Evolutionary conservation across 2,113 vertebrate genomes (phyloP), one percentile per base, ranked within the genome.

Genomic region (Aythya baeri): DNA sequence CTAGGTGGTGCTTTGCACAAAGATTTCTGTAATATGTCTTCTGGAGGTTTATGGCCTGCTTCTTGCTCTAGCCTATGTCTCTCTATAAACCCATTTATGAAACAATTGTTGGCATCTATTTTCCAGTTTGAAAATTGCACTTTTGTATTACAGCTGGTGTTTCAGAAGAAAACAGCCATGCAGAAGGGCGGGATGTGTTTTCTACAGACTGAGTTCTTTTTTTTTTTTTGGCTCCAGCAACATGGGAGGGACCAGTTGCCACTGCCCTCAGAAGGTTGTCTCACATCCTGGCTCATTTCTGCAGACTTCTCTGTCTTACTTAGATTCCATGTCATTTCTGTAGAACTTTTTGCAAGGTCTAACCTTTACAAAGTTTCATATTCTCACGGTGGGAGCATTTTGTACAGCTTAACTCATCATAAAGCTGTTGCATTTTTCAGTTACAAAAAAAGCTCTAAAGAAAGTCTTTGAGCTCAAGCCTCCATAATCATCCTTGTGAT

Each of bases 1-100:
- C 73, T 72, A 91, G 58, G 70, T 73, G 83, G 70, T 46, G n/a
- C 44, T 79, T 91, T 79, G 32, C 62, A 82, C 83, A 72, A 66
- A 65, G 34, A n/a, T 76, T 88, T 93, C 67, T 46, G 17, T 89
- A 79, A 93, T 38, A 79, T 6, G 9, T 66, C 27, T 92, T 94
- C 92, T 79, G 58, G 88, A 94, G 77, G 83, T 89, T 91, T 88
- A 86, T 23, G 26, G 49, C 4, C 61, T 84, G 17, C n/a, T 50
- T 73, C 25, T 91, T 91, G 18, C 54, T 70, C 80, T 87, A 81
- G 88, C 90, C 70, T 92, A 55, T 76, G 94, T 93, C 38, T 88
- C 52, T 82, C 76, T 81, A 62, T 76, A 89, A 93, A 73, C 14
- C 21, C 75, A 73, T 74, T 84, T 92, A 88, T 65, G 32, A 15